Percentiles rank a stretch among this genome's conserved stretches.
phyloP scores from a whole-genome alignment of 2,888 invertebrate species.

The Heliconius ismenius region DNA sequence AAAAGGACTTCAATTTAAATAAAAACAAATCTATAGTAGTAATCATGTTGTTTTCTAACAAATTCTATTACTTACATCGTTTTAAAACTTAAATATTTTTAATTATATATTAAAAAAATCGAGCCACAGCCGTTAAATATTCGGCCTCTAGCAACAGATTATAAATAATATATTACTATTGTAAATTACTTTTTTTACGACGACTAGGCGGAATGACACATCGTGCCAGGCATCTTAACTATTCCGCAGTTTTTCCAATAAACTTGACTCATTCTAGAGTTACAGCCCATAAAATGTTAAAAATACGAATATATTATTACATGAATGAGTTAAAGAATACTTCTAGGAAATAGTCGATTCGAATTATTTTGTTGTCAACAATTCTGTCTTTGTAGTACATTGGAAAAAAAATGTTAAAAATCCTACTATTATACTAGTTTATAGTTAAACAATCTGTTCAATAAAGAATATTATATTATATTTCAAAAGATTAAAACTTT shows the following conservation, averaged over 20 bases:
- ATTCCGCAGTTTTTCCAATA: constrained; percentile 17
- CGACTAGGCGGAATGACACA: constrained; percentile 12
- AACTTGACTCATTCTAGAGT: constrained; percentile 17
- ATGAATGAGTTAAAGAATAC: background rate
- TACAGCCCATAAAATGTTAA: constrained; percentile 21
- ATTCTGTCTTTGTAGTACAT: no score
- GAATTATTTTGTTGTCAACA: background rate
- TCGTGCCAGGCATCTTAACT: constrained; percentile 23
- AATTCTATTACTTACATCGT: no score
- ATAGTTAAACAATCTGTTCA: no score
- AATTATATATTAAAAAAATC: background rate
- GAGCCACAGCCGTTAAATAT: constrained; percentile 5
- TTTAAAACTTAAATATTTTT: constrained; percentile 3
- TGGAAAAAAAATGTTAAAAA: no score
- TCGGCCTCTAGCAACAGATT: constrained; percentile 9
- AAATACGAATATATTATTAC: constrained; percentile 11
- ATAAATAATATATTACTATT: constrained; percentile 13
- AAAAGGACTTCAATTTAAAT: background rate
- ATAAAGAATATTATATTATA: no score
- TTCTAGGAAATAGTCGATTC: background rate
- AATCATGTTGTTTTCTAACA: no score
- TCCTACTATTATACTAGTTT: no score
- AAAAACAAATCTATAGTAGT: background rate
- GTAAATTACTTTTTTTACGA: background rate
- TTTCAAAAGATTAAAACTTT: no score